Conservation (phyloP, 2,797 vertebrate genomes). For the Takifugu ocellatus region DNA sequence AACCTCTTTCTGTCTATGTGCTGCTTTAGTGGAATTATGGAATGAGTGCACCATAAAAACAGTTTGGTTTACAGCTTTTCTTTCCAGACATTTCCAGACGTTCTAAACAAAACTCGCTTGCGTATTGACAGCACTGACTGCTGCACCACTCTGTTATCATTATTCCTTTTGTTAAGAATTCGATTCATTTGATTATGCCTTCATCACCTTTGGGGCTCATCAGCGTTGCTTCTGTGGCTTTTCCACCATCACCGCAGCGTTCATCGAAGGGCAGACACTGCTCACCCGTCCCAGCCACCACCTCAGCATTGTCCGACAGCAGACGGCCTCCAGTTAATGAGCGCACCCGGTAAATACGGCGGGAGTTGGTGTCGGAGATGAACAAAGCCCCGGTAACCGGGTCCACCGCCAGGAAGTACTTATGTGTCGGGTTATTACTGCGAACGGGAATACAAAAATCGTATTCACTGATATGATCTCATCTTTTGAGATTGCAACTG, state of each 20-base stretch:
- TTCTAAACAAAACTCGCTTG: too few species aligned
- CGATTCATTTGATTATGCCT: too few species aligned
- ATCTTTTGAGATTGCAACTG: neutral
- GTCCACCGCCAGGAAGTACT: slow-evolving; percentile 98
- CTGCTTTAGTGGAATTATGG: slow-evolving; percentile 56
- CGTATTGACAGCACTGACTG: too few species aligned
- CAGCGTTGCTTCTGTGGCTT: slow-evolving; percentile 94
- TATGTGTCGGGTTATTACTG: slow-evolving; percentile 98
- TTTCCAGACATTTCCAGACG: too few species aligned
- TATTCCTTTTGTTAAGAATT: too few species aligned
- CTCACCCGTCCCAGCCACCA: slow-evolving; percentile 92
- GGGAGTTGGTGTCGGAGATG: slow-evolving; percentile 96
- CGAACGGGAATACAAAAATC: neutral
- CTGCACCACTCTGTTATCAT: too few species aligned
- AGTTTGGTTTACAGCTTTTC: neutral
- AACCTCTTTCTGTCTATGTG: slow-evolving; percentile 63
- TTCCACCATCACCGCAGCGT: slow-evolving; percentile 95
- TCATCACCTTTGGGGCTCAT: slow-evolving; percentile 96
- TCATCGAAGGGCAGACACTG: slow-evolving; percentile 96
- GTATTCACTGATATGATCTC: neutral
- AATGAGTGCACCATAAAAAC: neutral
- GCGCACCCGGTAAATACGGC: slow-evolving; percentile 90
- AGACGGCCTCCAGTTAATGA: slow-evolving; percentile 85
- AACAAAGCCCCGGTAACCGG: slow-evolving; percentile 92
- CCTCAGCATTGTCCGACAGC: slow-evolving; percentile 90